Conservation (phyloP, 2,797 vertebrate genomes). For the Chromis chromis region DNA sequence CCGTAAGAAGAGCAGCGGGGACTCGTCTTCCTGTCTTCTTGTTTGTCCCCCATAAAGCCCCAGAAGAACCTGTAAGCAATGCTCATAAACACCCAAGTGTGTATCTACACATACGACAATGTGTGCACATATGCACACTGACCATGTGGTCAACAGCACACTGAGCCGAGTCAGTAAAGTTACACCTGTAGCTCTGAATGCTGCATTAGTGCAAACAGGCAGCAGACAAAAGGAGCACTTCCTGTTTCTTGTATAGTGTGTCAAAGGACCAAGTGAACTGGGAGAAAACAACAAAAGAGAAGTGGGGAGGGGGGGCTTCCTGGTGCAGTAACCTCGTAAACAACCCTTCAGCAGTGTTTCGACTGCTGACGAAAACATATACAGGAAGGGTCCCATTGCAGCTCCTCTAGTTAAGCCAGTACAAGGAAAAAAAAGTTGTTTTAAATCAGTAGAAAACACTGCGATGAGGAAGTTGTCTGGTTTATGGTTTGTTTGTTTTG, state of each 20-base stretch:
- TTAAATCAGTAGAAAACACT: neutral
- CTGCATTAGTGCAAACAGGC: constrained; percentile 21
- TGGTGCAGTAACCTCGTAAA: constrained; percentile 46
- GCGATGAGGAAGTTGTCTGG: neutral
- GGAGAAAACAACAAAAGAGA: constrained; percentile 37
- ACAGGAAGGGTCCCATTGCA: constrained; percentile 32
- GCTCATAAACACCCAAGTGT: neutral
- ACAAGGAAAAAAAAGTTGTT: neutral
- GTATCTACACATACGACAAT: neutral
- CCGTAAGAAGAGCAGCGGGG: constrained; percentile 44
- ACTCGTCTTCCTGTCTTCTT: constrained; percentile 27
- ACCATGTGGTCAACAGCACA: neutral
- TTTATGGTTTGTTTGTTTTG: neutral
- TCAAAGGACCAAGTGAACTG: constrained; percentile 21
- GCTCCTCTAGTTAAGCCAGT: neutral
- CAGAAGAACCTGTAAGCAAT: constrained; percentile 15
- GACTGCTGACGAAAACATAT: constrained; percentile 19
- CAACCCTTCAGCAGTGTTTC: constrained; percentile 22
- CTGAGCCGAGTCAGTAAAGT: constrained; percentile 10
- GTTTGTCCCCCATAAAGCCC: neutral
- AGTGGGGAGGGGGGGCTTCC: neutral
- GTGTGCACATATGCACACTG: neutral
- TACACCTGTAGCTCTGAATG: constrained; percentile 30
- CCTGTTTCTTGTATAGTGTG: constrained; percentile 57
- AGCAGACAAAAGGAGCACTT: constrained; percentile 60